Evolutionary conservation across 2,888 invertebrate species (phyloP).

Genomic region (Pachycephus smyrnensis): DNA sequence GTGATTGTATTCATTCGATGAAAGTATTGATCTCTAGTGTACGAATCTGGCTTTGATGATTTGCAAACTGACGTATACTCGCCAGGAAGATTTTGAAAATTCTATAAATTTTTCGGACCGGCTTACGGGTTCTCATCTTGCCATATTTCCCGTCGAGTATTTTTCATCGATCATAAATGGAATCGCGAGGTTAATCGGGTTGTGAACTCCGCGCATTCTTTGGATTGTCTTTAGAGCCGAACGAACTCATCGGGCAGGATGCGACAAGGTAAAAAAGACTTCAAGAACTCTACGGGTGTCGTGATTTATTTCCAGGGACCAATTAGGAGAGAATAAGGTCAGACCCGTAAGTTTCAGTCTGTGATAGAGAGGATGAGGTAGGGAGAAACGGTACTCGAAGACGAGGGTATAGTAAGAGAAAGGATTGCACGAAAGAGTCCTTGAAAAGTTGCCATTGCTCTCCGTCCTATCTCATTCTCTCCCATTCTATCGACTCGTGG

Average conservation of each 20-base stretch:
- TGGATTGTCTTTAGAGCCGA: neutral
- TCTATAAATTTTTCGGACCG: neutral
- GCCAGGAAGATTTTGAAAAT: neutral
- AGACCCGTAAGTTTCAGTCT: conserved; percentile 12
- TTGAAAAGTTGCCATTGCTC: conserved; percentile 1
- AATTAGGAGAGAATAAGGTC: conserved; percentile 28
- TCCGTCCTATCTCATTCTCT: neutral
- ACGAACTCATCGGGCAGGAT: neutral
- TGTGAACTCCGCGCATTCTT: neutral
- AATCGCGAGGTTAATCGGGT: neutral
- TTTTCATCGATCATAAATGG: neutral
- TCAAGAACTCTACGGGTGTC: conserved; percentile 15
- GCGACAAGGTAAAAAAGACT: conserved; percentile 7
- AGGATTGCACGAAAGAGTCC: neutral
- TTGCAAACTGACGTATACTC: too few species aligned
- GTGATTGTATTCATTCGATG: neutral
- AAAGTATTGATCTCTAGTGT: too few species aligned
- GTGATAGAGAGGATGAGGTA: neutral
- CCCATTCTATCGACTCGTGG: neutral
- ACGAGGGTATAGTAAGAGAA: neutral
- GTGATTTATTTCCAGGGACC: conserved; percentile 38
- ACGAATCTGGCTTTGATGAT: too few species aligned
- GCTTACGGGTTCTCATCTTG: neutral
- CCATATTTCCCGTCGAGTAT: neutral
- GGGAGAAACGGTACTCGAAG: neutral